Percentiles rank a stretch among this genome's conserved stretches.
Conservation (phyloP, 2,113 vertebrate species). For the Paracanthobrama guichenoti region DNA sequence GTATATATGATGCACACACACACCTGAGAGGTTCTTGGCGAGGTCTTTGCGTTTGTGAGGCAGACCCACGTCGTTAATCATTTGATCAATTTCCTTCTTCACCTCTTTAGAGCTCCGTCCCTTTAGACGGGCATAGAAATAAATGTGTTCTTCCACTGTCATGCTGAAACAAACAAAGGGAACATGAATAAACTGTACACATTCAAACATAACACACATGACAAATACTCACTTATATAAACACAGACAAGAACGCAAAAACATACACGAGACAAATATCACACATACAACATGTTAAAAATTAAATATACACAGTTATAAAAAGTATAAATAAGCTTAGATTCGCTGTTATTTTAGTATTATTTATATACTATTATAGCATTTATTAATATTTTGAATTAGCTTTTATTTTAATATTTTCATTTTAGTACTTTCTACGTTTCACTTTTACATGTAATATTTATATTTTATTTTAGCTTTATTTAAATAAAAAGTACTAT, state of each 20-base stretch:
- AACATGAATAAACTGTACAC: background rate
- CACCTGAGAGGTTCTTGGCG: slow-evolving; percentile 82
- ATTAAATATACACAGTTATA: background rate
- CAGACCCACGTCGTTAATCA: slow-evolving; percentile 90
- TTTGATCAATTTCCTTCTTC: slow-evolving; percentile 88
- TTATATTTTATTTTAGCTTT: background rate
- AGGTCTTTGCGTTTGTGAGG: slow-evolving; percentile 88
- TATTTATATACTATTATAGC: background rate
- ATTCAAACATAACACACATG: background rate
- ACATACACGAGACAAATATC: background rate
- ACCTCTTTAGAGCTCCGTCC: slow-evolving; percentile 82
- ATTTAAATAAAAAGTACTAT: no score
- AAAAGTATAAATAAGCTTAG: background rate
- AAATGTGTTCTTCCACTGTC: slow-evolving; percentile 97
- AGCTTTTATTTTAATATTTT: background rate
- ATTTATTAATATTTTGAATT: no score
- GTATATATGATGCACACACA: background rate
- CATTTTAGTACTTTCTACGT: no score
- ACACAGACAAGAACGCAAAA: background rate
- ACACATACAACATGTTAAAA: background rate
- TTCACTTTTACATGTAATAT: no score
- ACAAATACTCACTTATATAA: background rate
- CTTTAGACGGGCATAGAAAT: slow-evolving; percentile 94
- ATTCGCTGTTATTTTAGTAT: background rate
- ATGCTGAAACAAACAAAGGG: slow-evolving; percentile 73